These are phyloP conservation scores for Mus minutoides DNA, from an alignment of 2,797 vertebrate genomes.

Conservation along the genomic window DNA sequence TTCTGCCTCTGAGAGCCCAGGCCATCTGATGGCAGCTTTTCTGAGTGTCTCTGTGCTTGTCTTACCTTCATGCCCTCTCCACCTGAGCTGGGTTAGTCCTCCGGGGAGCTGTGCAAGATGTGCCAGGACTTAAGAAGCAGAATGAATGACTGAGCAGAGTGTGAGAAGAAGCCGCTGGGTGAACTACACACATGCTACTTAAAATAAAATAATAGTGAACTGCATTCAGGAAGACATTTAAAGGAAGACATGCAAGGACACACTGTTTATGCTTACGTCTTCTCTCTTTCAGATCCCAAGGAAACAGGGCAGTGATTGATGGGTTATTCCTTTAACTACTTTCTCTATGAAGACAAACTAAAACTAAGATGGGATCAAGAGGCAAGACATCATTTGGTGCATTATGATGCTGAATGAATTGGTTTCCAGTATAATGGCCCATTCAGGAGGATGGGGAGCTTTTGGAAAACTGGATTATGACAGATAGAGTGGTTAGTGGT, in stretches of 20 bases:
- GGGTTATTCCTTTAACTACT: not conserved
- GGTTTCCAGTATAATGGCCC: slow-evolving; percentile 50
- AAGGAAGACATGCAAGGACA: not conserved
- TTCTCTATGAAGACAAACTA: slow-evolving; percentile 14
- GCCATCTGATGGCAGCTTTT: not conserved
- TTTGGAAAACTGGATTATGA: slow-evolving; percentile 27
- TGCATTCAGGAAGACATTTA: not conserved
- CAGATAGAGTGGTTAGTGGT: slow-evolving; percentile 28
- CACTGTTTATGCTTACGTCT: not conserved
- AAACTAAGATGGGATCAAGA: slow-evolving; percentile 9
- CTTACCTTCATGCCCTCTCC: not conserved
- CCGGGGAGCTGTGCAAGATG: not conserved
- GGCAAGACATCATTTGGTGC: not conserved
- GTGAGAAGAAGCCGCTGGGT: not conserved
- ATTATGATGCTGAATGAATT: not conserved
- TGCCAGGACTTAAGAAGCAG: not conserved
- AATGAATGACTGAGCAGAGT: not conserved
- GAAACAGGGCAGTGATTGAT: not conserved
- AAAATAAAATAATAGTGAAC: not conserved
- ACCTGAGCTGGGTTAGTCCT: not conserved
- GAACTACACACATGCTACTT: not conserved
- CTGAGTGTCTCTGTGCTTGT: not conserved
- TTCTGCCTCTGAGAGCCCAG: not conserved
- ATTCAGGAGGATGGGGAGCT: not conserved
- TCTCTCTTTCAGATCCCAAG: not conserved